phyloP scores from a whole-genome alignment of 1,140 invertebrate genomes.

The Agraylea sexmaculata region DNA sequence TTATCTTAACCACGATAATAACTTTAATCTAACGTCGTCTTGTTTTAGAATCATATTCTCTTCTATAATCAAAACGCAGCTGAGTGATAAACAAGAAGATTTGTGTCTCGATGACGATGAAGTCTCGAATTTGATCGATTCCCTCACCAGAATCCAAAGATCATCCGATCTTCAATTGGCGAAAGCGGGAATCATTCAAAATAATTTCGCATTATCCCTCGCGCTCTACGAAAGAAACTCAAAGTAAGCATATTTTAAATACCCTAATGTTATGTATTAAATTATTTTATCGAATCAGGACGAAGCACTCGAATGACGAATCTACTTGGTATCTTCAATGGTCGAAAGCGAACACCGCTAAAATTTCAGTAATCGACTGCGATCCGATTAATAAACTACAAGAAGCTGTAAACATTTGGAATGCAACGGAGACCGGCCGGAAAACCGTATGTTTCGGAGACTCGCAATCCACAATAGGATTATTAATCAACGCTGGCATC shows the following conservation, averaged over 20 bases:
- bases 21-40: background rate
- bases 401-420: too few species aligned
- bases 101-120: background rate
- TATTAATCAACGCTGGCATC: constrained; percentile 11
- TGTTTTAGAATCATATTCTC: constrained; percentile 6
- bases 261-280: too few species aligned
- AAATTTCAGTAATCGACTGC: too few species aligned
- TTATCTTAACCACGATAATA: background rate
- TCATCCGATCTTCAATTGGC: constrained; percentile 3
- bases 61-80: constrained; percentile 1
- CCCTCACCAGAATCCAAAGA: constrained; percentile 6
- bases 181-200: background rate
- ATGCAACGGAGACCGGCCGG: too few species aligned
- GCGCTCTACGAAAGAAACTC: background rate
- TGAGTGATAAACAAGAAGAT: too few species aligned
- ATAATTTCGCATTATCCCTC: constrained; percentile 4
- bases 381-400: too few species aligned
- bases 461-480: constrained; percentile 1
- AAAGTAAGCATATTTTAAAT: too few species aligned
- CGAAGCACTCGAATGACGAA: too few species aligned
- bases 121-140: background rate
- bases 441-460: too few species aligned
- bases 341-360: too few species aligned
- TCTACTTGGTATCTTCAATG: too few species aligned
- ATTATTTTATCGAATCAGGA: too few species aligned